A percentile compares a stretch with the other conserved stretches of the same genome.
Conservation (phyloP, 2,797 vertebrate species). For the Myotis planiceps region DNA sequence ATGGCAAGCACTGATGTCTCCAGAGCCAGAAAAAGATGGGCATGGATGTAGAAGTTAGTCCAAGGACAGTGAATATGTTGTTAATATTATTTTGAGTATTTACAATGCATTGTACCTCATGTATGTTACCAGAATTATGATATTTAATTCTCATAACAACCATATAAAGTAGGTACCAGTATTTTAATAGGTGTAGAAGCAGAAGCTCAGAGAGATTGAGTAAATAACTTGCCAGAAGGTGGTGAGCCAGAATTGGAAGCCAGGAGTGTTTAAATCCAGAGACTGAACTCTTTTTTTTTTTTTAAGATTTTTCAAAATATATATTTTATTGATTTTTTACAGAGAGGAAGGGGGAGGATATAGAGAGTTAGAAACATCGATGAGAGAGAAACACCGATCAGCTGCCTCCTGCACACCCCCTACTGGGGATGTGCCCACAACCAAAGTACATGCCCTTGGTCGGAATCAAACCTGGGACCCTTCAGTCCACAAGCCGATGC, state of each 20-base stretch:
- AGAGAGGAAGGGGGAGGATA: too few relatives aligned
- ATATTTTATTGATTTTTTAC: too few relatives aligned
- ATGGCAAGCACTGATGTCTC: background rate
- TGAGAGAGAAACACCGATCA: too few relatives aligned
- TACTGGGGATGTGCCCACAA: too few relatives aligned
- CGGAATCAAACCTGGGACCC: too few relatives aligned
- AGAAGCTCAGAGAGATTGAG: background rate
- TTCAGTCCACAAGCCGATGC: too few relatives aligned
- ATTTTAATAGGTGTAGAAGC: background rate
- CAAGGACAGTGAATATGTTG: background rate
- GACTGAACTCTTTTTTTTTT: background rate
- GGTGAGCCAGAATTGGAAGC: background rate
- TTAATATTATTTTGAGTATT: background rate
- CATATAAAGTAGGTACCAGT: background rate
- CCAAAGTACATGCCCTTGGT: too few relatives aligned
- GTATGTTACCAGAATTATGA: background rate
- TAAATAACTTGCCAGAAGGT: background rate
- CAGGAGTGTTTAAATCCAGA: background rate
- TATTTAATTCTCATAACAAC: conserved; percentile 11
- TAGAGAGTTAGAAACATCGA: too few relatives aligned
- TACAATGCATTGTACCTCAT: background rate
- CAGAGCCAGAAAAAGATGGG: background rate
- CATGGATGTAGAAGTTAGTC: background rate
- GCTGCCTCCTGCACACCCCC: too few relatives aligned
- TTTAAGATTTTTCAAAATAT: too few relatives aligned